phyloP scores from a whole-genome alignment of 37 sponge, comb jelly and placozoan species.

The Halisarca cf. caerulea region DNA sequence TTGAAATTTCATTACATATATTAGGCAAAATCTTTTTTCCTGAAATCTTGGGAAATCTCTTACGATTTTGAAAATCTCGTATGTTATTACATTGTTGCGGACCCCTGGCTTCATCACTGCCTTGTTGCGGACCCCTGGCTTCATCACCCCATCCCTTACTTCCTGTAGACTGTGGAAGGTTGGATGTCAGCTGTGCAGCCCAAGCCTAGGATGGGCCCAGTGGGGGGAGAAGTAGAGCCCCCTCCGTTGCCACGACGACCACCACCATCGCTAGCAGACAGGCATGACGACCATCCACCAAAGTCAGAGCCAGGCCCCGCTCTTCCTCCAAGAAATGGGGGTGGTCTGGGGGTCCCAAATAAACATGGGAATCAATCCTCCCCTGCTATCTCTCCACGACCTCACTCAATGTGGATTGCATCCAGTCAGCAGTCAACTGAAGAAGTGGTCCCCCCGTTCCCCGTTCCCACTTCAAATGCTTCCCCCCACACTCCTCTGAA shows the following conservation, averaged over 20 bases:
- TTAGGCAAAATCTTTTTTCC: too few species aligned
- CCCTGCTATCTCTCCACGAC: neutral
- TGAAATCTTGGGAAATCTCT: too few species aligned
- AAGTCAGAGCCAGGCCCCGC: neutral
- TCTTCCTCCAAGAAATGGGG: conserved; percentile 7
- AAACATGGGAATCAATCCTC: neutral
- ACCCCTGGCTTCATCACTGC: too few species aligned
- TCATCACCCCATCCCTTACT: too few species aligned
- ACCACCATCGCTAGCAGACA: neutral
- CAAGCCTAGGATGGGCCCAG: neutral
- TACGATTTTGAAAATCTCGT: too few species aligned
- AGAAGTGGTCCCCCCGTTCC: neutral
- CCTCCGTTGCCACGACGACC: conserved; percentile 22
- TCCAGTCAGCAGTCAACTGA: neutral
- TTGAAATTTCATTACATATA: too few species aligned
- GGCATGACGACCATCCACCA: neutral
- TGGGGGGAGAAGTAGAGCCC: neutral
- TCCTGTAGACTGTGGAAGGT: neutral
- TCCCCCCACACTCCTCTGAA: neutral
- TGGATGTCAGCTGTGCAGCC: neutral
- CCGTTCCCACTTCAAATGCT: neutral
- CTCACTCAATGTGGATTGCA: conserved; percentile 9
- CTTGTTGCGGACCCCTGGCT: too few species aligned
- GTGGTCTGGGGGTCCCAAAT: too few species aligned
- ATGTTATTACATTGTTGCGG: too few species aligned